Base-by-base conservation (phyloP, 1,140 invertebrate genomes). In the Lanistes nyassanus region DNA sequence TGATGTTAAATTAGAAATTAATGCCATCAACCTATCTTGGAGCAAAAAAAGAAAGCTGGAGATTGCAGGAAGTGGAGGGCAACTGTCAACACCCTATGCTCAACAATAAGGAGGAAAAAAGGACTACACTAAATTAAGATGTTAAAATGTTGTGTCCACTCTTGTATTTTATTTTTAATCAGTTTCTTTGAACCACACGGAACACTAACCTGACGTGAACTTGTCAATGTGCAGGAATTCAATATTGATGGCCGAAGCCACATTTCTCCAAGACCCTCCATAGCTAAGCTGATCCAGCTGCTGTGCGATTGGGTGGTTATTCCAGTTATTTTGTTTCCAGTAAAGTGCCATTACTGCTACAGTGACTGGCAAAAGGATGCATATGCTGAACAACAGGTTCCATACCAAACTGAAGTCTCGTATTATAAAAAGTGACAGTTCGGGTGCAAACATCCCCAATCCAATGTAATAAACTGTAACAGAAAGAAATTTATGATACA, bases 201-300 rank as follows among this genome's bases (percentile, higher is more conserved):
- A 16, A 55, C 13, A 62, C 60, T 26, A 39, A 72, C 70, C 70
- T 2, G 70, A 72, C 31, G 91, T 92, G 75, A 95, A 92, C 89
- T 95, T 96, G 82, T 95, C 93, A 69, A 90, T 78, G 92, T 93
- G 92, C 88, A 93, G 90, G 86, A 93, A 96, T 88, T 97, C 95
- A 66, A 89, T 91, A 87, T 96, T 94, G 66, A 97, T 93, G 79
- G 93, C 91, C 36, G 91, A 90, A 62, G 94, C 94, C 2, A 95
- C 91, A 42, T 91, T 84, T 65, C 91, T 89, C 93, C 94, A 96
- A 36, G 77, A 80, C 21, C 76, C 75, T n/a, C 75, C 77, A 70
- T 78, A 80, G 34, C 91, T 91, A 84, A 94, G 95, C 77, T 92
- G 89, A 31, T 89, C 76, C 3, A 97, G 88, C 64, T 92, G 91